Percentiles rank a stretch among this genome's conserved stretches.
These are phyloP conservation scores for zebrafish (Danio rerio) DNA, from an alignment of 2,113 vertebrate species.

Conservation along the genomic window GRCz12tu NC_133183.1:58005001-58005500, in stretches of 20 bases:
- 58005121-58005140: constrained; percentile 11
- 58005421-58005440: background rate
- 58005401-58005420: background rate
- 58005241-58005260: constrained; percentile 49
- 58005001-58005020: constrained; percentile 13
- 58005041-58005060: constrained; percentile 46
- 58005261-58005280: constrained; percentile 40
- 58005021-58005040: constrained; percentile 30
- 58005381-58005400: constrained; percentile 54
- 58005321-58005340: constrained; percentile 20
- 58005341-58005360: constrained; percentile 39
- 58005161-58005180: constrained; percentile 51
- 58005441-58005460: constrained; percentile 34
- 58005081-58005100: constrained; percentile 47
- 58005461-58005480: constrained; percentile 34
- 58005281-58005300: background rate
- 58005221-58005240: constrained; percentile 35
- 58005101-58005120: constrained; percentile 45
- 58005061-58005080: constrained; percentile 52
- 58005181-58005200: constrained; percentile 37
- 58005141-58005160: constrained; percentile 53
- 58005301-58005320: constrained; percentile 12
- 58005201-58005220: constrained; percentile 50
- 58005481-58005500: constrained; percentile 49
- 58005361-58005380: constrained; percentile 41